Conservation (phyloP, 2,113 vertebrate species). For the Aythya baeri region DNA sequence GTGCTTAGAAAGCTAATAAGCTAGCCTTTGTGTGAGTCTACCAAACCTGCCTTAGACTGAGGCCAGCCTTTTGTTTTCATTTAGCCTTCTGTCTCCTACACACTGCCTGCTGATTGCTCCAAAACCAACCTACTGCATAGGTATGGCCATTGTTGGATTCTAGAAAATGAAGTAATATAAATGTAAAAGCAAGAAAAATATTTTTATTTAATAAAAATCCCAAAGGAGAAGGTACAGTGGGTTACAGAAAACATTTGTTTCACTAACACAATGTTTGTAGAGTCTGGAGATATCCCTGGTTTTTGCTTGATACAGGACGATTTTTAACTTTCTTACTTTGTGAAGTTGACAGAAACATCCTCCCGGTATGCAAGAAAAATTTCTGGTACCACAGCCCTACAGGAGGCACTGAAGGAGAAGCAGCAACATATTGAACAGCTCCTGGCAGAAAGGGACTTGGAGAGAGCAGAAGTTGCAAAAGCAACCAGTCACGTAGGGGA, state of each 20-base stretch:
- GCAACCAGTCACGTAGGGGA: slow-evolving; percentile 95
- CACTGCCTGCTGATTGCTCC: background rate
- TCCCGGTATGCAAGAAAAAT: slow-evolving; percentile 96
- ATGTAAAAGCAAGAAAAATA: background rate
- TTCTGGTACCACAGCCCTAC: slow-evolving; percentile 95
- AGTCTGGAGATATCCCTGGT: background rate
- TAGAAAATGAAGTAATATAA: background rate
- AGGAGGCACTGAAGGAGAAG: slow-evolving; percentile 98
- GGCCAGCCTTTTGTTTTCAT: background rate
- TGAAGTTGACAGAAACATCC: slow-evolving; percentile 96
- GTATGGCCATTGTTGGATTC: background rate
- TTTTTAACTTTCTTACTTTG: slow-evolving; percentile 43
- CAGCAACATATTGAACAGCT: slow-evolving; percentile 99
- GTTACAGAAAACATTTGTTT: slow-evolving; percentile 20
- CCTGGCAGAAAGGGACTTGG: slow-evolving; percentile 94
- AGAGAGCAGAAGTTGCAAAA: slow-evolving; percentile 96
- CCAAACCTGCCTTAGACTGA: background rate
- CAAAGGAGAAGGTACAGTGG: background rate
- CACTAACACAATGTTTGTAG: slow-evolving; percentile 14
- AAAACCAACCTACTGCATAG: background rate
- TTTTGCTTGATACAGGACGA: background rate
- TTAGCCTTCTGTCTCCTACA: background rate
- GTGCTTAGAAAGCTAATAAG: background rate
- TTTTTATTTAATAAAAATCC: background rate
- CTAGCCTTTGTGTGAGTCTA: background rate